These are phyloP conservation scores for Hippolais icterina DNA, from an alignment of 2,113 vertebrate species.

Conservation along the genomic window DNA sequence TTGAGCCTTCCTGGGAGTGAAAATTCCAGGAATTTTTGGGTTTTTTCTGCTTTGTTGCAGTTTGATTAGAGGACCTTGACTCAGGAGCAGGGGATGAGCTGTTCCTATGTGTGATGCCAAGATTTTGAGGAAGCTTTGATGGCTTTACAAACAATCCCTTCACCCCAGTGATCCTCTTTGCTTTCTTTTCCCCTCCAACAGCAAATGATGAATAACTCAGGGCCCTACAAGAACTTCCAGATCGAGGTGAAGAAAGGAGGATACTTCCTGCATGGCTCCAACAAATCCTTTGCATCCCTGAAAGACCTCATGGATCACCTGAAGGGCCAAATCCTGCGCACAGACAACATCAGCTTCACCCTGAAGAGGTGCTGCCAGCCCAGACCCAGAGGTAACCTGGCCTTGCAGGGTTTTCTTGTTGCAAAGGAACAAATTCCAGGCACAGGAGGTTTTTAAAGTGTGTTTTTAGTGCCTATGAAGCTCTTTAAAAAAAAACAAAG, in stretches of 20 bases:
- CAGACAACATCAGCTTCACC: conserved; percentile 93
- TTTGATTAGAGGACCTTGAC: not conserved
- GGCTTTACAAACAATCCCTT: not conserved
- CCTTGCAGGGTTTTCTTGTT: not conserved
- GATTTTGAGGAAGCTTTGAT: not conserved
- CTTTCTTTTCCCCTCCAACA: not conserved
- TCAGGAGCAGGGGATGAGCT: not conserved
- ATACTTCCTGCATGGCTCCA: conserved; percentile 85
- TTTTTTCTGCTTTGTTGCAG: not conserved
- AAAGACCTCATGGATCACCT: conserved; percentile 90
- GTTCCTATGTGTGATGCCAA: not conserved
- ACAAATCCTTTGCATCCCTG: conserved; percentile 77
- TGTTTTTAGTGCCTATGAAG: not conserved
- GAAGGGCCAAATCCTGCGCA: conserved; percentile 88
- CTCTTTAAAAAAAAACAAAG: no score
- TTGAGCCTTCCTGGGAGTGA: not conserved
- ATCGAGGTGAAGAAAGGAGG: conserved; percentile 82
- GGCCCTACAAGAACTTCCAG: conserved; percentile 97
- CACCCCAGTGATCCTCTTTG: not conserved
- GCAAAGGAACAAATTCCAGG: not conserved
- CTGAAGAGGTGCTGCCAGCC: conserved; percentile 91
- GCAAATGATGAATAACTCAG: conserved; percentile 59
- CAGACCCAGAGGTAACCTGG: conserved; percentile 85
- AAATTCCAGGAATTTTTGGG: not conserved
- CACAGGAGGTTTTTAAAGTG: not conserved